Evolutionary conservation across 1,140 invertebrate species (phyloP).

Genomic region (Pinna nobilis): DNA sequence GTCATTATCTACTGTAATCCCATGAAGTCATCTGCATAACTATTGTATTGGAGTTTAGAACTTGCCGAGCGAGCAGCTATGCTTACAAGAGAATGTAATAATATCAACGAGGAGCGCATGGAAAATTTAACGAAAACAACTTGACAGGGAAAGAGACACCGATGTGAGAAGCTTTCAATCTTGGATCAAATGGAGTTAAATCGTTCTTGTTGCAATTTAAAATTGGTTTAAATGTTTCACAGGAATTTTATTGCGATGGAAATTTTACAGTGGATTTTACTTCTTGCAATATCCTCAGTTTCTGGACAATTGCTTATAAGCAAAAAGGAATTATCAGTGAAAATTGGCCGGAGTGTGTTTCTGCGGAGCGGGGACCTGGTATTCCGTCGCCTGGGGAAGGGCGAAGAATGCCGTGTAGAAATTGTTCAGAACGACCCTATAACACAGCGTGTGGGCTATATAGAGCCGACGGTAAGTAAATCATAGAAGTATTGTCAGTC

Average conservation of each 20-base stretch:
- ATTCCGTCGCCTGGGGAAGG: conserved; percentile 43
- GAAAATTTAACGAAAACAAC: background rate
- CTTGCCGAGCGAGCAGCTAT: too few species aligned
- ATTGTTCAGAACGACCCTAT: conserved; percentile 69
- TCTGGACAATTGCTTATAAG: conserved; percentile 47
- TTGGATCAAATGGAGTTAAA: background rate
- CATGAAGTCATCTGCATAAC: too few species aligned
- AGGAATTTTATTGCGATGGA: conserved; percentile 1
- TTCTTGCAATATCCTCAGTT: background rate
- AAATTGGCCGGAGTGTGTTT: conserved; percentile 64
- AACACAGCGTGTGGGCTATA: conserved; percentile 63
- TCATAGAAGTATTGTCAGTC: background rate
- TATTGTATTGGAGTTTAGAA: too few species aligned
- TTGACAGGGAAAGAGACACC: background rate
- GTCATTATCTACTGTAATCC: too few species aligned
- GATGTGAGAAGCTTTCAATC: background rate
- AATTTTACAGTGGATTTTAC: conserved; percentile 7
- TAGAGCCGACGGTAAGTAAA: conserved; percentile 67
- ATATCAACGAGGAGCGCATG: background rate
- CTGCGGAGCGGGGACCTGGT: conserved; percentile 63
- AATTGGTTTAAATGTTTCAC: background rate
- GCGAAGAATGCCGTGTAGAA: conserved; percentile 63
- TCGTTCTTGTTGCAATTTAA: too few species aligned
- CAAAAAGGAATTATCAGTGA: conserved; percentile 59
- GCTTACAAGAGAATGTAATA: too few species aligned